phyloP scores from a whole-genome alignment of 2,797 vertebrate genomes.

The Alauda arvensis region DNA sequence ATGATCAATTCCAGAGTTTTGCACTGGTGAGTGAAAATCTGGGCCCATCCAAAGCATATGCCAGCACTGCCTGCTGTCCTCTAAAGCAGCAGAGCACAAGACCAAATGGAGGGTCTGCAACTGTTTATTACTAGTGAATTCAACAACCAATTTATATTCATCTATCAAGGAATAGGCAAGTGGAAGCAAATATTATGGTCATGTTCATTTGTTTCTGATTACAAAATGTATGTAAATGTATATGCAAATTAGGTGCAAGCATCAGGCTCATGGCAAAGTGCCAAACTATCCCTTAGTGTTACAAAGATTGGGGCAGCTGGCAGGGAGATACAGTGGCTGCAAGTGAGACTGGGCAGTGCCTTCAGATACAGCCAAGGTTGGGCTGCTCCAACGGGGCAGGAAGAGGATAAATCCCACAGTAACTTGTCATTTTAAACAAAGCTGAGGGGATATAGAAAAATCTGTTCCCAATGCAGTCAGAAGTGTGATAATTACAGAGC shows the following conservation, averaged over 20 bases:
- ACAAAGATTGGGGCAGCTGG: not conserved
- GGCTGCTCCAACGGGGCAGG: not conserved
- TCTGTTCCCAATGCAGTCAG: slow-evolving; percentile 65
- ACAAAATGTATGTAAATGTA: slow-evolving; percentile 69
- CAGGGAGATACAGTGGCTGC: not conserved
- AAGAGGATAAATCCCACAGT: slow-evolving; percentile 28
- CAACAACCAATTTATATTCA: slow-evolving; percentile 48
- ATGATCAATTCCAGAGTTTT: not conserved
- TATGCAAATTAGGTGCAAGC: slow-evolving; percentile 53
- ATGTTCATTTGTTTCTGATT: slow-evolving; percentile 70
- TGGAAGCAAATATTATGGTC: slow-evolving; percentile 66
- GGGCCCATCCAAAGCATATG: not conserved
- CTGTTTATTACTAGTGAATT: slow-evolving; percentile 34
- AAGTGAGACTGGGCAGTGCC: slow-evolving; percentile 18
- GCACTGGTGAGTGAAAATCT: not conserved
- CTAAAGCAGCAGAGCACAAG: not conserved
- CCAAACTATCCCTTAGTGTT: slow-evolving; percentile 23
- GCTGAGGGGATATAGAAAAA: slow-evolving; percentile 58
- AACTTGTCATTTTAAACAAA: slow-evolving; percentile 57
- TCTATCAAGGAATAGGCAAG: slow-evolving; percentile 52
- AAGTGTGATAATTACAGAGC: slow-evolving; percentile 76
- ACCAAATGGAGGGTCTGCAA: not conserved
- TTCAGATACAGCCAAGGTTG: not conserved
- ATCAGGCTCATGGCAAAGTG: slow-evolving; percentile 61
- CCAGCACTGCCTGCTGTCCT: not conserved